These are phyloP conservation scores for Gavialis gangeticus DNA, from an alignment of 2,113 vertebrate species.

Conservation along the genomic window DNA sequence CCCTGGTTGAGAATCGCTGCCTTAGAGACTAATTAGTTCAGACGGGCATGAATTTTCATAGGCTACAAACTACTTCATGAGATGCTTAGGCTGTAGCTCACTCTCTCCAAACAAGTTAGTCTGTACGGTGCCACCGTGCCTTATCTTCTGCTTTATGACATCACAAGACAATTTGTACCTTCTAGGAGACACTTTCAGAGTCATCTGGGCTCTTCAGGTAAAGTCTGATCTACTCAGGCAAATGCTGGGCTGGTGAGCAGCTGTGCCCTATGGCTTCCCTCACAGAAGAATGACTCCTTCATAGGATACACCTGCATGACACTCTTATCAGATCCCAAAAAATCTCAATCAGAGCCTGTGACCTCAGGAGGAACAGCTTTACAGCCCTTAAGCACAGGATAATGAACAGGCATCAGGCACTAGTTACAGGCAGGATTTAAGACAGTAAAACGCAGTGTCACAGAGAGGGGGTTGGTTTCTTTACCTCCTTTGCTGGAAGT, in stretches of 20 bases:
- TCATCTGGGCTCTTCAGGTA: neutral
- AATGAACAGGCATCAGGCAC: neutral
- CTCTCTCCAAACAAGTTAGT: no score
- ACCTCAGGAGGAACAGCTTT: no score
- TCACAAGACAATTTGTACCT: neutral
- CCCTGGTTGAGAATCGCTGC: no score
- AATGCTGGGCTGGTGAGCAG: accelerated
- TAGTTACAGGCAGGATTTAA: neutral
- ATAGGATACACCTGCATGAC: accelerated
- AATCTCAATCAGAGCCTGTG: neutral
- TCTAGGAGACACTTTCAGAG: neutral
- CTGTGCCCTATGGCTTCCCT: accelerated
- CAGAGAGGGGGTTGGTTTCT: neutral
- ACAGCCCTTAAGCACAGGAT: neutral
- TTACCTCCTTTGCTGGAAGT: constrained; percentile 83
- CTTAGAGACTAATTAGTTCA: no score
- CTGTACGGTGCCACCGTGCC: no score
- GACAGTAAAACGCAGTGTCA: neutral
- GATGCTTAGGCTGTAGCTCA: no score
- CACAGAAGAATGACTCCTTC: neutral
- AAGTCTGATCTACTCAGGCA: neutral
- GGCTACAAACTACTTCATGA: no score
- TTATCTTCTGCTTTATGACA: neutral
- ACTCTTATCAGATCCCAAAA: neutral
- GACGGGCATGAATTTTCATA: no score